Conservation (phyloP, 2,113 vertebrate genomes). For the Psittacara wagleri region DNA sequence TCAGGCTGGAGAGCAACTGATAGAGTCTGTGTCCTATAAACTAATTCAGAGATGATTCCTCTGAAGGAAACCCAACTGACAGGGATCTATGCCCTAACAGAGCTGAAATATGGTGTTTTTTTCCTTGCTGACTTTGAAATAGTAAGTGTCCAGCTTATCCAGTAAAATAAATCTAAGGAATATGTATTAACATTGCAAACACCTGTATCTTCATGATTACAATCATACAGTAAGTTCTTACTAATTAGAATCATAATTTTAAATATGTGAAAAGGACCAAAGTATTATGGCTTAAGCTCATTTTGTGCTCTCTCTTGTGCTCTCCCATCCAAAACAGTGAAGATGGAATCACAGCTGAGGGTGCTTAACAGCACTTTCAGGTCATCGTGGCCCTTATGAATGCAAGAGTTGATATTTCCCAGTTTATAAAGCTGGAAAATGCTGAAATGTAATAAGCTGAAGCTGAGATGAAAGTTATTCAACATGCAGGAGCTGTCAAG, state of each 20-base stretch:
- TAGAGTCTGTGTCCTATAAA: not conserved
- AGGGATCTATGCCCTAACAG: not conserved
- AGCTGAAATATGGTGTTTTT: not conserved
- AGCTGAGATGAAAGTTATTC: not conserved
- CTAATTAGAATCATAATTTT: not conserved
- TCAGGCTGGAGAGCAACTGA: not conserved
- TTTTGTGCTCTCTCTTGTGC: not conserved
- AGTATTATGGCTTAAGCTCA: not conserved
- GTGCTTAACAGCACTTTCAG: not conserved
- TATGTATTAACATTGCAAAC: not conserved
- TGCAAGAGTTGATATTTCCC: not conserved
- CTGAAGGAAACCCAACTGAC: not conserved
- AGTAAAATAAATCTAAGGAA: not conserved
- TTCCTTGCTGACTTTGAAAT: not conserved
- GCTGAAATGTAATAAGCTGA: not conserved
- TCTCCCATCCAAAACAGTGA: not conserved
- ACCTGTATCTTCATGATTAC: not conserved
- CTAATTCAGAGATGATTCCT: not conserved
- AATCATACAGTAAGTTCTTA: fast-evolving
- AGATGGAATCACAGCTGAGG: not conserved
- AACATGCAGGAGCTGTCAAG: not conserved
- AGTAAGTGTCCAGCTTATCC: not conserved
- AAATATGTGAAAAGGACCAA: not conserved
- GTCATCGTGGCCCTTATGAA: not conserved
- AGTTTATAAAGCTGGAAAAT: not conserved